Conservation (phyloP, 2,888 invertebrate species). For the Masnerella sp. region DNA sequence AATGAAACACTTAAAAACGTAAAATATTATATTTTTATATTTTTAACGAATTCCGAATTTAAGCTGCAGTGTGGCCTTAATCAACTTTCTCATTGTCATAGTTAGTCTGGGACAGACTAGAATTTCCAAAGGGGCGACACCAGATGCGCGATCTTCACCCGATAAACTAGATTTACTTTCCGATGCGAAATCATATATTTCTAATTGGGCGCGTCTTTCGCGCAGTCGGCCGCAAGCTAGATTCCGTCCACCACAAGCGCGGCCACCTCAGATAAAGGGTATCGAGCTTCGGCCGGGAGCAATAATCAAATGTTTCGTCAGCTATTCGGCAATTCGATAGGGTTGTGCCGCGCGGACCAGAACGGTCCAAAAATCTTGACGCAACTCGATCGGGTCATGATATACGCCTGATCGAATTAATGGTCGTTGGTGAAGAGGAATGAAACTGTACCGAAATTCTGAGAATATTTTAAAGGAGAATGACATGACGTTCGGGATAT, state of each 20-base stretch:
- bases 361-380: background rate
- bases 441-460: conserved; percentile 12
- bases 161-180: conserved; percentile 35
- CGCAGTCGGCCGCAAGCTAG: background rate
- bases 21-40: too few relatives aligned
- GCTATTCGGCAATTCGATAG: conserved; percentile 32
- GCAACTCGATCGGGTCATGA: conserved; percentile 35
- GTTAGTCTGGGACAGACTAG: conserved; percentile 31
- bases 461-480: conserved; percentile 15
- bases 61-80: too few relatives aligned
- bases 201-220: conserved; percentile 46
- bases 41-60: too few relatives aligned
- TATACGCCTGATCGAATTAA: conserved; percentile 39
- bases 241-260: background rate
- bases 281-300: conserved; percentile 4
- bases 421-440: background rate
- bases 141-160: conserved; percentile 30
- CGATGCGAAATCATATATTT: conserved; percentile 22
- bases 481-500: too few relatives aligned
- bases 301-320: conserved; percentile 35
- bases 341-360: conserved; percentile 4
- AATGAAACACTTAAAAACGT: too few relatives aligned
- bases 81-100: conserved; percentile 33
- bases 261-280: conserved; percentile 15
- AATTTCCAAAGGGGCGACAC: conserved; percentile 16